Percentiles rank a stretch among this genome's conserved stretches.
Conservation (phyloP, 2,113 vertebrate species). For the Upupa epops region DNA sequence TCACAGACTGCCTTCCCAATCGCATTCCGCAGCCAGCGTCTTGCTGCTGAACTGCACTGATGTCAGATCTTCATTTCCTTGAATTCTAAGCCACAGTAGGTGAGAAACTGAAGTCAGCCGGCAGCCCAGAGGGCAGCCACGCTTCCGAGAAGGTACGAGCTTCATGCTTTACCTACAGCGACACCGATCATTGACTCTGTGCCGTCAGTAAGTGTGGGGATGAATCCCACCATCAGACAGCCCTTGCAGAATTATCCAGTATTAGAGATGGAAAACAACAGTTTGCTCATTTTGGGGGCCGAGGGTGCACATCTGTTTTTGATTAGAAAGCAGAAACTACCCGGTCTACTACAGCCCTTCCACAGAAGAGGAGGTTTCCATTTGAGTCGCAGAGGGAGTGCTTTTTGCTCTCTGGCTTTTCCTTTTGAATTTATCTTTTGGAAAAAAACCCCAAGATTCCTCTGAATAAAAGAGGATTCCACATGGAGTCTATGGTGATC, state of each 20-base stretch:
- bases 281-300: not conserved
- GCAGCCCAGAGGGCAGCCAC: not conserved
- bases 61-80: not conserved
- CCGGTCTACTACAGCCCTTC: not conserved
- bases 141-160: not conserved
- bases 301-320: not conserved
- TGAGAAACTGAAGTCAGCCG: not conserved
- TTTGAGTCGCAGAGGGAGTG: not conserved
- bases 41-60: not conserved
- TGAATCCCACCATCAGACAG: not conserved
- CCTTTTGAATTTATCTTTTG: not conserved
- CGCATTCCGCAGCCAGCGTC: not conserved
- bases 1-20: not conserved
- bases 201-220: not conserved
- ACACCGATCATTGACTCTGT: not conserved
- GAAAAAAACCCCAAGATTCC: not conserved
- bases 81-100: not conserved
- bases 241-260: not conserved
- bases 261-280: not conserved
- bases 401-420: constrained; percentile 2
- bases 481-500: not conserved
- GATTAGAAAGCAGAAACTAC: not conserved
- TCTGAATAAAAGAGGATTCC: not conserved
- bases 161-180: not conserved
- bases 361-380: not conserved